Percentiles rank a stretch among this genome's conserved stretches.
Evolutionary conservation across 2,888 invertebrate species (phyloP).

Genomic region (Drosophila siamana): DNA sequence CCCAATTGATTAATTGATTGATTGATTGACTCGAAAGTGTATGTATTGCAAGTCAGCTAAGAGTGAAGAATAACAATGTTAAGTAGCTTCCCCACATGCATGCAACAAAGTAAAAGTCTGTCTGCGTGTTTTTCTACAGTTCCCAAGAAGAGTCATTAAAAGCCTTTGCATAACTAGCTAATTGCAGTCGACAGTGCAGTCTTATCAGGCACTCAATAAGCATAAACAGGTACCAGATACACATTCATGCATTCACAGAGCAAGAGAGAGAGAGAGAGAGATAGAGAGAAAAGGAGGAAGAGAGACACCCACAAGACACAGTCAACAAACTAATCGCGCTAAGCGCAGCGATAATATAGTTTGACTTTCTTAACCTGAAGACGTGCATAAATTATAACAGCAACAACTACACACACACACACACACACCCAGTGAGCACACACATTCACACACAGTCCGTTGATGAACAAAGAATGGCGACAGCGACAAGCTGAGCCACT

Average conservation of each 20-base stretch:
- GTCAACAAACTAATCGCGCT: not conserved
- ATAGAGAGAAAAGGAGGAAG: not conserved
- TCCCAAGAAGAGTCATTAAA: conserved; percentile 4
- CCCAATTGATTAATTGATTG: conserved; percentile 48
- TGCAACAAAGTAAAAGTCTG: not conserved
- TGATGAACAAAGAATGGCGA: conserved; percentile 73
- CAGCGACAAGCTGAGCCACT: conserved; percentile 58
- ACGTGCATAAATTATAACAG: conserved; percentile 76
- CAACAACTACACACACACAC: conserved; percentile 47
- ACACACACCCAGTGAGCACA: conserved; percentile 3
- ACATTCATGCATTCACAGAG: not conserved
- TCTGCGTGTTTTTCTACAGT: conserved; percentile 7
- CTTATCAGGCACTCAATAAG: conserved; percentile 38
- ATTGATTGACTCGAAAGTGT: conserved; percentile 7
- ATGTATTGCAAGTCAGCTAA: conserved; percentile 31
- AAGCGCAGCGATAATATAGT: conserved; percentile 50
- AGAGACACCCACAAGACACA: conserved; percentile 17
- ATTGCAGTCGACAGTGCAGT: conserved; percentile 20
- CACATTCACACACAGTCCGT: conserved; percentile 27
- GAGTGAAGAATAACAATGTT: conserved; percentile 23
- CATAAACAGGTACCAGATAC: conserved; percentile 31
- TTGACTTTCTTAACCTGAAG: conserved; percentile 79
- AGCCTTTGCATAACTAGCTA: conserved; percentile 25
- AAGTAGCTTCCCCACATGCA: conserved; percentile 45
- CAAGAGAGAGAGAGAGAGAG: not conserved